Evolutionary conservation across 1,140 invertebrate genomes (phyloP), one percentile per base, ranked within the genome.

Genomic region (Scylla paramamosain): DNA sequence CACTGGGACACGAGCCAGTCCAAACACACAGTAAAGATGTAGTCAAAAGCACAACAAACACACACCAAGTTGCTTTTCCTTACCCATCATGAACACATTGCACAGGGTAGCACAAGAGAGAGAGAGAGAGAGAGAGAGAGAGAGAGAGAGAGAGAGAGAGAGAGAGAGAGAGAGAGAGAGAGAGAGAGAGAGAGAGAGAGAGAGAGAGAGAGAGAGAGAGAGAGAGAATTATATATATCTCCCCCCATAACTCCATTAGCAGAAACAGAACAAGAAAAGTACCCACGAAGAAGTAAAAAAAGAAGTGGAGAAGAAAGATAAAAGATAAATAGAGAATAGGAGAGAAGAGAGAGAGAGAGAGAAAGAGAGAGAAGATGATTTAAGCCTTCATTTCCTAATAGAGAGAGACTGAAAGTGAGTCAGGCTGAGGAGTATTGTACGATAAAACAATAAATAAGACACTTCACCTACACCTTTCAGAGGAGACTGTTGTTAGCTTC

Each of bases 171-270:
- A 89, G 87, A 89, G 87, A 89, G 87, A 89, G 87, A 89, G 87
- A 89, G 87, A 89, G 87, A 89, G 87, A 89, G 87, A 89, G 87
- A 89, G 87, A 89, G 87, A 89, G 87, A 89, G 87, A 89, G 87
- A 89, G 87, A 89, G 87, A 88, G 87, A 88, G 87, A 31, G 32
- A 88, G 32, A 88, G 87, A n/a, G n/a, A n/a, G n/a, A n/a, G n/a
- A n/a, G n/a, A n/a, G n/a, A n/a, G n/a, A n/a, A 20, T 31, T 87
- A 14, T n/a, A 39, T 25, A 28, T 82, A 28, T 2, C 28, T 28
- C 77, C 28, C 28, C 77, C 0, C 77, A 28, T 2, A 39, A 1
- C 39, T 39, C 39, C 32, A 86, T 86, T 86, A 86, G 83, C 25
- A 31, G 28, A 6, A 31, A 28, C 14, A 31, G 84, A 28, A 12